Evolutionary conservation across 1,140 invertebrate genomes (phyloP), one percentile per base, ranked within the genome.

Genomic region (Pollicipes pollicipes): DNA sequence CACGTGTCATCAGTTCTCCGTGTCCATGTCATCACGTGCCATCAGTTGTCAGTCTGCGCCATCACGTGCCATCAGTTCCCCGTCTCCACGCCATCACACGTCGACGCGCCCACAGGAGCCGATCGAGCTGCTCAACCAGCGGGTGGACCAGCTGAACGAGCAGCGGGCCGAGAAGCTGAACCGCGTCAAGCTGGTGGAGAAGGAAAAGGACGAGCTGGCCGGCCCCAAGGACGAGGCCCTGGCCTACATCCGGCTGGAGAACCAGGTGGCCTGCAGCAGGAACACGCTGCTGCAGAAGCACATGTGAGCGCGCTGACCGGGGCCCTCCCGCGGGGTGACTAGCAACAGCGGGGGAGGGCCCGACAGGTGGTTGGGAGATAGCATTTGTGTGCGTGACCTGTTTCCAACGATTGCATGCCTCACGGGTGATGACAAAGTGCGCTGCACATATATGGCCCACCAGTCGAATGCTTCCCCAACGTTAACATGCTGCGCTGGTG

Each of bases 191-290:
- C 80, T 94, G 30, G 90, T 93, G 1, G 90, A 97, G 80, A 90
- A 90, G 74, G 95, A 98, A 78, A 90, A 93, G 78, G 86, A 89
- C 72, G 87, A 88, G 71, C 79, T 98, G 66, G 87, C 92, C 76
- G 88, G 86, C 72, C 90, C 92, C 0, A 95, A 90, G 84, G 86
- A 91, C 76, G 89, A 93, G 75, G 93, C 94, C 0, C 82, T 97
- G 0, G 85, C 87, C 69, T 93, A 87, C 78, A 82, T 98, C 70
- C 87, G 87, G 75, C 76, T 85, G 3, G 90, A 94, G 76, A 97
- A 97, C 78, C 82, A 83, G 29, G 82, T 90, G 13, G 83, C 85
- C 16, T 80, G 83, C 30, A 84, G 84, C 8, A 86, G 87, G 76
- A 90, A 91, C 80, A 83, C 84, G 74, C 75, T 89, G 6, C 84